A percentile compares a stretch with the other conserved stretches of the same genome.
Conservation (phyloP, 2,113 vertebrate species). For the Rynchops niger region DNA sequence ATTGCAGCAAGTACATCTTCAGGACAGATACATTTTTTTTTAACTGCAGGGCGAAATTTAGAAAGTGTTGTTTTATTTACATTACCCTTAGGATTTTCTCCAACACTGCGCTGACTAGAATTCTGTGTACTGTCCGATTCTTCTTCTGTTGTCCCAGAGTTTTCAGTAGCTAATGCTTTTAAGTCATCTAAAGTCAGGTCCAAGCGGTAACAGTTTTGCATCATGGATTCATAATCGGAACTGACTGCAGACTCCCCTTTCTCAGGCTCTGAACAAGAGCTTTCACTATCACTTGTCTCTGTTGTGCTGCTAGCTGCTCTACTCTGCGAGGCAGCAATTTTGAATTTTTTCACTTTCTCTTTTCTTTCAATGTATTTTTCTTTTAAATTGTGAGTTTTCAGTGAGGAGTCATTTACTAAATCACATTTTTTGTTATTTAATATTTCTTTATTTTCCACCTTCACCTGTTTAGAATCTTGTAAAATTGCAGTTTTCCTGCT, state of each 20-base stretch:
- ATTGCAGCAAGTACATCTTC: slow-evolving; percentile 85
- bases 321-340: neutral
- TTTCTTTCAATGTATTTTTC: neutral
- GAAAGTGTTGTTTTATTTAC: neutral
- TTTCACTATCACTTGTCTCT: neutral
- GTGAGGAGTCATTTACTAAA: neutral
- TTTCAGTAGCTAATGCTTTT: slow-evolving; percentile 72
- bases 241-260: slow-evolving; percentile 62
- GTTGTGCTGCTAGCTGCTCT: neutral
- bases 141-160: neutral
- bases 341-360: neutral
- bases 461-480: neutral
- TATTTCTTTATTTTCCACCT: neutral
- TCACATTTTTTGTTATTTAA: neutral
- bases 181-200: slow-evolving; percentile 84
- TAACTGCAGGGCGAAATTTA: neutral
- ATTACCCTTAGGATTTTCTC: neutral
- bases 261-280: slow-evolving; percentile 36
- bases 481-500: neutral
- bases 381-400: neutral
- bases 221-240: slow-evolving; percentile 84
- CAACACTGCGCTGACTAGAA: neutral
- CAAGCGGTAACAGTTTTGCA: slow-evolving; percentile 78
- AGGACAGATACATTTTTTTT: slow-evolving; percentile 67
- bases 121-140: neutral